Base-by-base conservation (phyloP, 2,888 invertebrate species). In the Apamea anceps region DNA sequence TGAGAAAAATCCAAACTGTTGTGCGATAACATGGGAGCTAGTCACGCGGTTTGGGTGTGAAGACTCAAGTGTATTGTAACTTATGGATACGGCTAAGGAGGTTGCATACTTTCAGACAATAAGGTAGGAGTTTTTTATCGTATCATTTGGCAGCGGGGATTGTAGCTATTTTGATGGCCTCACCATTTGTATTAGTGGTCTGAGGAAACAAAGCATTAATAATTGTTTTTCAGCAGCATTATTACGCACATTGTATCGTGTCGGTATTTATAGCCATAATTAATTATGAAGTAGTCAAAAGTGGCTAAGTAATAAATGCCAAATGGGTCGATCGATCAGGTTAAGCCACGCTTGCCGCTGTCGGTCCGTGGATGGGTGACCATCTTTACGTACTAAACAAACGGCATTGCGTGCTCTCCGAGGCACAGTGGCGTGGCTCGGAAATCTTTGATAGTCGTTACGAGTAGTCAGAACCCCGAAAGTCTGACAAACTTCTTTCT, bases 1-100 rank as follows among this genome's bases (percentile, higher is more conserved):
- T 54, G 54, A 51, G 75, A 77, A 45, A 73, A 74, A 75, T 57
- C 66, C n/a, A 62, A 75, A 72, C 77, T 75, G 54, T 75, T 81
- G 25, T 60, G 32, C 62, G 63, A 85, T 84, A 75, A 67, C 74
- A 37, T 67, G 8, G 37, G n/a, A 71, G 54, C n/a, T 21, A 73
- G 62, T 63, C 63, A n/a, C 57, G 66, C 37, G 73, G 62, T 68
- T 72, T 70, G 77, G 63, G 72, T 85, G 77, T 87, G 81, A 67
- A 76, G 60, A 77, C 87, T 75, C 77, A 68, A 87, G 81, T 77
- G 85, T 81, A 85, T 87, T 87, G 75, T 85, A 81, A 85, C 70
- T 75, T 85, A 85, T 75, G 74, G 75, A 25, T 65, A 54, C 25
- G 25, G 28, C 7, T 66, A 80, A 73, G 75, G 45, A 51, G 72